Conservation (phyloP, 2,113 vertebrate species). For the Phoxinus phoxinus region DNA sequence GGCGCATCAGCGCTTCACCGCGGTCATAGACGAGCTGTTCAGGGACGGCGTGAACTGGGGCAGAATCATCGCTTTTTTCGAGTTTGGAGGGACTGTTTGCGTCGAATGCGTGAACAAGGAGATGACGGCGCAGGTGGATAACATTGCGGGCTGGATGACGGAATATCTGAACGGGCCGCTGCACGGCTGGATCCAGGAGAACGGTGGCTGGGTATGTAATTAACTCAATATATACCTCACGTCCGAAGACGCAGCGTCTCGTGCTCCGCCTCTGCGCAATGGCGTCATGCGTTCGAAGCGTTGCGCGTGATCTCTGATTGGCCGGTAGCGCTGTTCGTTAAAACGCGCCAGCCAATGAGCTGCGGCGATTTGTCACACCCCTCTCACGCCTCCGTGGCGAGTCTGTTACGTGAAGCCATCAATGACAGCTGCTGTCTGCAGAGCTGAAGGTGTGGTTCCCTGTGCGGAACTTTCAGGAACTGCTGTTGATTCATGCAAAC, state of each 20-base stretch:
- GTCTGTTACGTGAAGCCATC: slow-evolving; percentile 27
- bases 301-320: slow-evolving; percentile 55
- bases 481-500: slow-evolving; percentile 42
- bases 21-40: slow-evolving; percentile 97
- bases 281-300: slow-evolving; percentile 10
- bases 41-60: slow-evolving; percentile 98
- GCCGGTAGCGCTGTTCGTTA: slow-evolving; percentile 60
- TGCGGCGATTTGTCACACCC: slow-evolving; percentile 71
- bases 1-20: slow-evolving; percentile 86
- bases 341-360: slow-evolving; percentile 61
- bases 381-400: slow-evolving; percentile 57
- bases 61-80: slow-evolving; percentile 96
- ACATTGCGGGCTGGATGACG: slow-evolving; percentile 94
- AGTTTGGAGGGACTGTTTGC: slow-evolving; percentile 94
- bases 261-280: slow-evolving; percentile 35
- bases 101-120: slow-evolving; percentile 92
- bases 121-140: slow-evolving; percentile 90
- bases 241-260: slow-evolving; percentile 17
- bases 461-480: slow-evolving; percentile 27
- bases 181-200: slow-evolving; percentile 95
- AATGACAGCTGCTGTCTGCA: slow-evolving; percentile 40
- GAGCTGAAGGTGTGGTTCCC: slow-evolving; percentile 33
- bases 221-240: slow-evolving; percentile 24
- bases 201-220: slow-evolving; percentile 95
- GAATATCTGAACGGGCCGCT: slow-evolving; percentile 95